A percentile compares a stretch with the other conserved stretches of the same genome.
Evolutionary conservation across 2,113 vertebrate species (phyloP).

Genomic region (Seriola aureovittata): DNA sequence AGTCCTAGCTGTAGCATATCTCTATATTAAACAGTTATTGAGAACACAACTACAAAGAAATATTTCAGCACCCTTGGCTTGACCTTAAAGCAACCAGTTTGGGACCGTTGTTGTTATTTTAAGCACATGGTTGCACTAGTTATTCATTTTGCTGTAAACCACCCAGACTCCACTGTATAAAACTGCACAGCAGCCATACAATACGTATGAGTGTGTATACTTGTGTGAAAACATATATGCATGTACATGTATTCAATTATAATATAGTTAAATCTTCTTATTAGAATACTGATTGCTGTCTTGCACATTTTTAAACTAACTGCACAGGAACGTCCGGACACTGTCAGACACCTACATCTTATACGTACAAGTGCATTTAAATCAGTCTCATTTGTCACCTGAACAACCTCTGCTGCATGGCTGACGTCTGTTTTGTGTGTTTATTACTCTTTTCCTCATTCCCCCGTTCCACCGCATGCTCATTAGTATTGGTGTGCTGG

Average conservation of each 20-base stretch:
- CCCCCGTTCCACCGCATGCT: conserved; percentile 42
- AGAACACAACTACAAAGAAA: background rate
- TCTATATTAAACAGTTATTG: background rate
- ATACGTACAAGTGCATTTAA: conserved; percentile 13
- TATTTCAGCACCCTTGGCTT: background rate
- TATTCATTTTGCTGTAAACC: background rate
- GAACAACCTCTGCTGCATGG: conserved; percentile 18
- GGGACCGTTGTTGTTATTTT: background rate
- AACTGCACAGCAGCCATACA: background rate
- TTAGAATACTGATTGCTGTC: background rate
- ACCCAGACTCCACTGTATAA: background rate
- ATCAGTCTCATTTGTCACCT: conserved; percentile 34
- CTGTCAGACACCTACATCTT: background rate
- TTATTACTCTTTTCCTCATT: conserved; percentile 62
- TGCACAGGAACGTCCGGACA: background rate
- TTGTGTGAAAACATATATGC: background rate
- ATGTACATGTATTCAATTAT: background rate
- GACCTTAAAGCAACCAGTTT: background rate
- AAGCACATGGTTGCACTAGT: background rate
- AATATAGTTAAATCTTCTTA: background rate
- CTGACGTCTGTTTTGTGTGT: conserved; percentile 44
- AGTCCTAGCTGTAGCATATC: background rate
- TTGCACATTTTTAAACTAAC: conserved; percentile 5
- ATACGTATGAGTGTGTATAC: background rate
- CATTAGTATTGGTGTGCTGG: conserved; percentile 72